Percentiles rank a stretch among this genome's conserved stretches.
Evolutionary conservation across 2,113 vertebrate genomes (phyloP).

Genomic region (Balaeniceps rex): DNA sequence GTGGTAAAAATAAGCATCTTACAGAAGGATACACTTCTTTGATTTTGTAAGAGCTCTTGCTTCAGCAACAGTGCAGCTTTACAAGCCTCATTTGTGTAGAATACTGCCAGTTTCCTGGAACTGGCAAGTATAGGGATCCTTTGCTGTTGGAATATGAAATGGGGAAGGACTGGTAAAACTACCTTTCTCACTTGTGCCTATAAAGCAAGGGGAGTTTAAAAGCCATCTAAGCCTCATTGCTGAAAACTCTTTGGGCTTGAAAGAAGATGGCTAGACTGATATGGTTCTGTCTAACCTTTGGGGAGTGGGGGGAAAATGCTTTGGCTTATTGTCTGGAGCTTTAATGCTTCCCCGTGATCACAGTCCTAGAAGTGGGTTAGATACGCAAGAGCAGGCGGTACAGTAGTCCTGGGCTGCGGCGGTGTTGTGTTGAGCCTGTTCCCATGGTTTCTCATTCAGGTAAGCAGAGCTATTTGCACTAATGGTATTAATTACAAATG

Average conservation of each 20-base stretch:
- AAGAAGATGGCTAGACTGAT: neutral
- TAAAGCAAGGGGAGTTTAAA: neutral
- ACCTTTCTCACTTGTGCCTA: neutral
- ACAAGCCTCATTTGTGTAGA: neutral
- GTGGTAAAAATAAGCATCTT: neutral
- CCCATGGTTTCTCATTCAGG: neutral
- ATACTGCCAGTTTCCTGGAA: neutral
- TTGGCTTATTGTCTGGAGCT: neutral
- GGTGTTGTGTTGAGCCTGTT: neutral
- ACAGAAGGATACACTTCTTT: neutral
- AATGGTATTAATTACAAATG: neutral
- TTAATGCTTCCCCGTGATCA: neutral
- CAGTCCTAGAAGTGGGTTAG: neutral
- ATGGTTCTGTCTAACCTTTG: neutral
- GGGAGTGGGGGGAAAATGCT: neutral
- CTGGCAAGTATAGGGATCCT: neutral
- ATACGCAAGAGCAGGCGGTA: neutral
- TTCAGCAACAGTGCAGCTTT: neutral
- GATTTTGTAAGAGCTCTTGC: neutral
- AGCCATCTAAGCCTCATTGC: neutral
- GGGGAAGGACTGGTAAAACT: neutral
- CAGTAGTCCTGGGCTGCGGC: neutral
- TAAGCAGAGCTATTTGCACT: neutral
- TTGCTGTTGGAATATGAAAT: neutral
- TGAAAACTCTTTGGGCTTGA: neutral